phyloP scores from a whole-genome alignment of 2,113 vertebrate genomes.

The Apaloderma vittatum region DNA sequence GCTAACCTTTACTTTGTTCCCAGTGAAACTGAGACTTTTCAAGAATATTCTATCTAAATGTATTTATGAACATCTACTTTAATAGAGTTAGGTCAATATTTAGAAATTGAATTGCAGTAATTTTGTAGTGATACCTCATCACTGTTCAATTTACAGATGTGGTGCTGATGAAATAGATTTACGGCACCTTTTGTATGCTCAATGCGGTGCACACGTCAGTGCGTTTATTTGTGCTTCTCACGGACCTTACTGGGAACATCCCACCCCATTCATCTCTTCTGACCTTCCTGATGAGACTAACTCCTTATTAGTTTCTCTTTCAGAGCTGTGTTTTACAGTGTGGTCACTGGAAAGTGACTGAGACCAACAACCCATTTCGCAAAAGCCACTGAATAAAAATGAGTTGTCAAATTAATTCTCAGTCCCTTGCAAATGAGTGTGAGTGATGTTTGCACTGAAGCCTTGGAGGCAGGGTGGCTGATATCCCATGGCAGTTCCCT shows the following conservation, averaged over 20 bases:
- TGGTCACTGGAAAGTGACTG: background rate
- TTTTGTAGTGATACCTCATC: background rate
- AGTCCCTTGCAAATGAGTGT: background rate
- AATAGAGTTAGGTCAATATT: conserved; percentile 32
- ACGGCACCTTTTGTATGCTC: background rate
- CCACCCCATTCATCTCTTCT: background rate
- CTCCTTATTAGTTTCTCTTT: background rate
- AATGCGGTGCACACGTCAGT: rapidly evolving
- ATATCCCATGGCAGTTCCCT: background rate
- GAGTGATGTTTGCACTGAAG: background rate
- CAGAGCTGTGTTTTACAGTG: background rate
- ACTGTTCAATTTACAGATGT: background rate
- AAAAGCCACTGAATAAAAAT: background rate
- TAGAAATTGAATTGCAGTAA: background rate
- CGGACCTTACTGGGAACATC: background rate
- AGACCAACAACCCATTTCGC: background rate
- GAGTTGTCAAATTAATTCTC: background rate
- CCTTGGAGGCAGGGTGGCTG: background rate
- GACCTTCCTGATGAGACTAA: background rate
- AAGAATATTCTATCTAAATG: background rate
- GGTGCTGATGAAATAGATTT: background rate
- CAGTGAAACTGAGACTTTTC: background rate
- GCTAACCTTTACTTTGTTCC: background rate
- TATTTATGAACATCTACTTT: conserved; percentile 17
- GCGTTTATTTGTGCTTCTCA: background rate